Conservation (phyloP, 1,140 invertebrate species). For the Papilio machaon region DNA sequence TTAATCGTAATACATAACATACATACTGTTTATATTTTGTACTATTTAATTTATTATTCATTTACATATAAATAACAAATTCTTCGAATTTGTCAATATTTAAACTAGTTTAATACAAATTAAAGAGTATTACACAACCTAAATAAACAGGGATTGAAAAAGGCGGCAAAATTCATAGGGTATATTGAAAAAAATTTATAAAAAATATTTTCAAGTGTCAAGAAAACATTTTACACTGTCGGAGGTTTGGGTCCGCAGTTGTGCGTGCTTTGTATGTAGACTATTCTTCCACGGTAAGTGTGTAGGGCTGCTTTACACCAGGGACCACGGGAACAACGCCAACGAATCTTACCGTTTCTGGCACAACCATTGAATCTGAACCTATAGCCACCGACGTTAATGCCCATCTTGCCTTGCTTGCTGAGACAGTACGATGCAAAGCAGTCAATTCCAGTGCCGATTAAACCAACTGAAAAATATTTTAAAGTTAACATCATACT, state of each 20-base stretch:
- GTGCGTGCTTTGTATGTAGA: slow-evolving; percentile 75
- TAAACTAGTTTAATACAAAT: slow-evolving; percentile 23
- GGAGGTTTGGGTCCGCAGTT: slow-evolving; percentile 75
- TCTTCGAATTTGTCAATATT: slow-evolving; percentile 22
- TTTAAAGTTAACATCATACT: slow-evolving; percentile 43
- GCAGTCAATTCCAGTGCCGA: slow-evolving; percentile 68
- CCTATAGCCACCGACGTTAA: slow-evolving; percentile 74
- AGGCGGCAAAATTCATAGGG: slow-evolving; percentile 23
- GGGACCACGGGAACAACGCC: slow-evolving; percentile 73
- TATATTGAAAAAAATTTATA: slow-evolving; percentile 15
- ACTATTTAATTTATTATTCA: slow-evolving; percentile 42
- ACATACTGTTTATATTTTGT: slow-evolving; percentile 42
- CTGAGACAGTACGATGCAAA: slow-evolving; percentile 78
- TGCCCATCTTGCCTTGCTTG: slow-evolving; percentile 78
- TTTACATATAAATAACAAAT: slow-evolving; percentile 8
- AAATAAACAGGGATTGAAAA: slow-evolving; percentile 14
- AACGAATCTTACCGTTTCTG: slow-evolving; percentile 73
- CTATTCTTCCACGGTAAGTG: slow-evolving; percentile 72
- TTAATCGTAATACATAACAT: neutral
- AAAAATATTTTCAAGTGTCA: neutral
- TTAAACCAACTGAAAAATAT: slow-evolving; percentile 67
- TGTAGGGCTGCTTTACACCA: slow-evolving; percentile 77
- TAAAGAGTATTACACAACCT: slow-evolving; percentile 33
- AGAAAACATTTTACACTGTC: slow-evolving; percentile 3
- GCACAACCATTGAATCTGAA: slow-evolving; percentile 77